A percentile compares a stretch with the other conserved stretches of the same genome.
Evolutionary conservation across 2,888 invertebrate genomes (phyloP).

Genomic region (Pasiphila rectangulata): DNA sequence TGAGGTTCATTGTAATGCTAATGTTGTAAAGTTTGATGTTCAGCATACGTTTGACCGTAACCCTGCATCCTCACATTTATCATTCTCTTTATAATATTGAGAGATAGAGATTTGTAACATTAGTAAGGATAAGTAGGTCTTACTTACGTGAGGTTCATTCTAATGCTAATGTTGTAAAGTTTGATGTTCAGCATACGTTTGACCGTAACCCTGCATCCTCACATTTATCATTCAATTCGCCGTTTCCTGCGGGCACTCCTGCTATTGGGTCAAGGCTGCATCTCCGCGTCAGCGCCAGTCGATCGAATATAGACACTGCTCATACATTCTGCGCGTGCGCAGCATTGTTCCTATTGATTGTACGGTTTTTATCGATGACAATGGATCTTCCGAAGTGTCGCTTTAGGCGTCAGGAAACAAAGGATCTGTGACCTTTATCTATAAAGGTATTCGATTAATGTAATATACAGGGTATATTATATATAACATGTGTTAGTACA

Average conservation of each 20-base stretch:
- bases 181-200: not conserved
- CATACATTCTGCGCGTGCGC: slow-evolving; percentile 15
- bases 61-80: slow-evolving; percentile 15
- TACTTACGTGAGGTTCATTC: no score
- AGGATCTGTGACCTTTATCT: no score
- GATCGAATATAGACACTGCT: slow-evolving; percentile 22
- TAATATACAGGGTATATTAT: no score
- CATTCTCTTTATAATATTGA: no score
- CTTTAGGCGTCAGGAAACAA: no score
- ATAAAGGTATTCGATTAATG: no score
- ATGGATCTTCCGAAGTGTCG: not conserved
- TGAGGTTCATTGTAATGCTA: no score
- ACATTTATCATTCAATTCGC: slow-evolving; percentile 16
- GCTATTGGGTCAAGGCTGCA: slow-evolving; percentile 28
- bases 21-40: no score
- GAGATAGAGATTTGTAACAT: no score
- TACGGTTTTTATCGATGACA: not conserved
- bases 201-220: slow-evolving; percentile 18
- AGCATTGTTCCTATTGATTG: slow-evolving; percentile 19
- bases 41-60: slow-evolving; percentile 16
- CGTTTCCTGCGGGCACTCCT: slow-evolving; percentile 26
- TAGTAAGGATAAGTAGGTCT: no score
- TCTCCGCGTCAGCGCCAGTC: slow-evolving; percentile 25
- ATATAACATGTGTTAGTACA: no score
- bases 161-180: no score